phyloP scores from a whole-genome alignment of 2,797 vertebrate genomes.

The Acrossocheilus fasciatus region DNA sequence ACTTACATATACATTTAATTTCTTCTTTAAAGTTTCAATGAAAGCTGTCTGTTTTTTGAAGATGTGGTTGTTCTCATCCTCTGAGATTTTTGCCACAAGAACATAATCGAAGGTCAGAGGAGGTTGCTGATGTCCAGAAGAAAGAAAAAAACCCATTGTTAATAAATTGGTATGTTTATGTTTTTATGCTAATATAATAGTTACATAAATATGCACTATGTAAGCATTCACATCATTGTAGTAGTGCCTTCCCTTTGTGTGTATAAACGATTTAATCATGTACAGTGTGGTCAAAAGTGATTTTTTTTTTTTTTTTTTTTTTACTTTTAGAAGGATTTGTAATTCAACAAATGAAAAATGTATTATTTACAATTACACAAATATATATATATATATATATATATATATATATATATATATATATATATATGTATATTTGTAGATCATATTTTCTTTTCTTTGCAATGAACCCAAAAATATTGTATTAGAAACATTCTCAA shows the following conservation, averaged over 20 bases:
- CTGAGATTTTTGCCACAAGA: constrained; percentile 79
- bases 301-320: too few species aligned
- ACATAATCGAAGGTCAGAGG: constrained; percentile 84
- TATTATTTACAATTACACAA: too few species aligned
- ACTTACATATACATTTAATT: constrained; percentile 84
- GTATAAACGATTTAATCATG: not conserved
- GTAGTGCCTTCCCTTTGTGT: not conserved
- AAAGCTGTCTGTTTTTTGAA: constrained; percentile 78
- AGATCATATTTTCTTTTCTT: not conserved
- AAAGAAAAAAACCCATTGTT: not conserved
- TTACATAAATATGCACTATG: not conserved
- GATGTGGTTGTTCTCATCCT: constrained; percentile 58
- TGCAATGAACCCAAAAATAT: not conserved
- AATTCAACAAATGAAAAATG: too few species aligned
- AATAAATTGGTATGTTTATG: too few species aligned
- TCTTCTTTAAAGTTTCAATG: constrained; percentile 78
- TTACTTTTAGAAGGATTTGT: too few species aligned
- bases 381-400: too few species aligned
- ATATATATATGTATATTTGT: too few species aligned
- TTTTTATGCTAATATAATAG: too few species aligned
- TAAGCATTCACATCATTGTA: not conserved
- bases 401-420: too few species aligned
- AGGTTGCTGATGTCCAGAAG: constrained; percentile 64
- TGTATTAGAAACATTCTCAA: not conserved
- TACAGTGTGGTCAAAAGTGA: not conserved